These are phyloP conservation scores for cat (Felis catus) DNA, from an alignment of 2,113 vertebrate genomes.

Conservation along the genomic window F.catus_Fca126_mat1.0 CM031419.1:143043001-143043500, in stretches of 20 bases:
- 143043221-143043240: background rate
- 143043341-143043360: background rate
- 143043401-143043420: background rate
- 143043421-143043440: background rate
- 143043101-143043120: background rate
- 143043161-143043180: background rate
- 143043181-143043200: background rate
- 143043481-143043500: background rate
- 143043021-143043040: slow-evolving; percentile 12
- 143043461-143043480: background rate
- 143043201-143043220: background rate
- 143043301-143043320: background rate
- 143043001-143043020: slow-evolving; percentile 37
- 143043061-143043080: background rate
- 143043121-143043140: background rate
- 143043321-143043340: background rate
- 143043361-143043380: background rate
- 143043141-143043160: background rate
- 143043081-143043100: background rate
- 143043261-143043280: background rate
- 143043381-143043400: background rate
- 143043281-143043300: background rate
- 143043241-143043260: background rate
- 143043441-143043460: background rate
- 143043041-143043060: background rate